These are phyloP conservation scores for Conus betulinus DNA, from an alignment of 1,140 invertebrate genomes.

Conservation along the genomic window DNA sequence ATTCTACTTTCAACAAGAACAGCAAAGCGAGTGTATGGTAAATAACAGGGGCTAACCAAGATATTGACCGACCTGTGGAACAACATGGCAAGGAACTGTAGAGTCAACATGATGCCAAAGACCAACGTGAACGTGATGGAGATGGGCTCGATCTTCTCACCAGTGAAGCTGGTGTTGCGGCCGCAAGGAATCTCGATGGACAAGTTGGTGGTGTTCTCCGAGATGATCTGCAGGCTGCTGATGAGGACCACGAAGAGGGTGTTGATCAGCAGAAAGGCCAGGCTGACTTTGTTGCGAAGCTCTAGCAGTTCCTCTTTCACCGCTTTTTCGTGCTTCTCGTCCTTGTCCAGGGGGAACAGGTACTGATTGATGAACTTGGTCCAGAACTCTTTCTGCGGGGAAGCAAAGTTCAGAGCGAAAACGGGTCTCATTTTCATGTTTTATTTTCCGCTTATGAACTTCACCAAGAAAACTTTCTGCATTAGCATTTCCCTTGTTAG, in stretches of 20 bases:
- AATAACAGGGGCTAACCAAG: no score
- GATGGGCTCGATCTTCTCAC: slow-evolving; percentile 73
- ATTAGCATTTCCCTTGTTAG: no score
- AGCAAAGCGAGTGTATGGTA: no score
- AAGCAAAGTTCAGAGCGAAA: no score
- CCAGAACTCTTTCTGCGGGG: slow-evolving; percentile 57
- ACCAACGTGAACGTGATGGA: slow-evolving; percentile 76
- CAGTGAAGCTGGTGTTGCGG: slow-evolving; percentile 32
- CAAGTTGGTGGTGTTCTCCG: slow-evolving; percentile 48
- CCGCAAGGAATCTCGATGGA: slow-evolving; percentile 52
- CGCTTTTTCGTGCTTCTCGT: slow-evolving; percentile 61
- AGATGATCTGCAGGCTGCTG: slow-evolving; percentile 57
- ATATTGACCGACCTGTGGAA: slow-evolving; percentile 30
- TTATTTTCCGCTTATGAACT: not conserved
- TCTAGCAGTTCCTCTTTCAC: slow-evolving; percentile 89
- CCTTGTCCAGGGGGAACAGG: slow-evolving; percentile 62
- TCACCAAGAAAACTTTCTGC: not conserved
- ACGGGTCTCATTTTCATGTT: not conserved
- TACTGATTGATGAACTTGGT: slow-evolving; percentile 64
- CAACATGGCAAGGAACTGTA: slow-evolving; percentile 77
- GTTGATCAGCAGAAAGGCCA: slow-evolving; percentile 70
- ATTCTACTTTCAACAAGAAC: no score
- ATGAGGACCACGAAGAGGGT: slow-evolving; percentile 70
- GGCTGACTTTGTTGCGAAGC: slow-evolving; percentile 88
- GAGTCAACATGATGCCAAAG: slow-evolving; percentile 76